Conservation (phyloP, 2,797 vertebrate species). For the Danio albolineatus region DNA sequence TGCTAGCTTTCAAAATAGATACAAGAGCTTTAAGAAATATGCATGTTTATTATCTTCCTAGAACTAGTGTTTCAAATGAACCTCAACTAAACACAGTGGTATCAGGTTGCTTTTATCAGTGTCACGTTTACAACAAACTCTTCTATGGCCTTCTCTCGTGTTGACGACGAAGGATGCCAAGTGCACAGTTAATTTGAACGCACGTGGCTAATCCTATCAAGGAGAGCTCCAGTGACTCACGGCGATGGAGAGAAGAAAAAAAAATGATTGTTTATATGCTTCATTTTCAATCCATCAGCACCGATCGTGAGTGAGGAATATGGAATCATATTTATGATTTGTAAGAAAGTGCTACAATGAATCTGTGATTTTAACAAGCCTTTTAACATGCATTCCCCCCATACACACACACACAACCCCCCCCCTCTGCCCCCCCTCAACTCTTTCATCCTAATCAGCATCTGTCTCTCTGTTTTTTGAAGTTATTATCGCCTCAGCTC, state of each 20-base stretch:
- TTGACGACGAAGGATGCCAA: conserved; percentile 82
- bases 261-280: conserved; percentile 66
- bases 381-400: conserved; percentile 83
- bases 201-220: conserved; percentile 94
- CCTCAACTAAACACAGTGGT: neutral
- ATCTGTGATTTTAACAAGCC: conserved; percentile 97
- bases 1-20: conserved; percentile 32
- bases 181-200: conserved; percentile 87
- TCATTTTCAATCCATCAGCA: conserved; percentile 76
- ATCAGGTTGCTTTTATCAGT: conserved; percentile 65
- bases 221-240: conserved; percentile 88
- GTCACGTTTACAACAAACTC: conserved; percentile 73
- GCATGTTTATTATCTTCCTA: neutral
- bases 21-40: neutral
- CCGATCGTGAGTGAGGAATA: conserved; percentile 53
- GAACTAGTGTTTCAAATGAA: conserved; percentile 21
- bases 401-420: too few species aligned
- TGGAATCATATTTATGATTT: conserved; percentile 90
- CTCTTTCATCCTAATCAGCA: conserved; percentile 98
- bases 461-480: conserved; percentile 99
- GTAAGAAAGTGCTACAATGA: conserved; percentile 97
- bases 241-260: conserved; percentile 77
- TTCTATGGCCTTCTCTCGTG: conserved; percentile 74
- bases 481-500: conserved; percentile 99
- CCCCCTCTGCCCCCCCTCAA: conserved; percentile 54